Evolutionary conservation across 2,888 invertebrate species (phyloP), one percentile per base, ranked within the genome.

Genomic region (Junonia oenone): DNA sequence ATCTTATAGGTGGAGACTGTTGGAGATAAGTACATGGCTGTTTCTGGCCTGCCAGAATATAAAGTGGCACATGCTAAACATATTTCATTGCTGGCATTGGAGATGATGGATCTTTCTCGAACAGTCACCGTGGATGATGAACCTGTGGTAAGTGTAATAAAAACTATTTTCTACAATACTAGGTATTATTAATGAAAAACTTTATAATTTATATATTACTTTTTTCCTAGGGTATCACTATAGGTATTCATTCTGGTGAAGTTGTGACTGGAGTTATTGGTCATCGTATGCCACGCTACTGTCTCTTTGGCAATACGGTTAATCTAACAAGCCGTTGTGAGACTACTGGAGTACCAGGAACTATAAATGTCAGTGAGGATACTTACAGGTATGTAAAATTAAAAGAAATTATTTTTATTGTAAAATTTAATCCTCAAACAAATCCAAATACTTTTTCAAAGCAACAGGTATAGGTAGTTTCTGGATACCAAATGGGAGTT

Each of bases 21-120:
- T 17, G 98, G 98, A 58, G 98, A 98, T 83, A 98, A 98, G 81
- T 99, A 99, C 80, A 99, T 98, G 98, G 98, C 98, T 0, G 98
- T 98, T 0, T 97, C 98, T 68, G 98, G 98, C 45, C 90, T 98
- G 51, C 98, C 98, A 0, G 98, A 98, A 75, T 95, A 95, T 6
- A 98, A 98, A 76, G 93, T 93, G 55, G 95, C 94, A 35, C 98
- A 99, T 75, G 98, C 98, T 11, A 94, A 95, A 66, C 97, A 97
- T 75, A 98, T 99, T 72, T 97, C 96, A 0, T 92, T 94, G 57
- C 91, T 98, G 31, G 98, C 98, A 6, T 85, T 98, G 19, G 98
- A 98, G 75, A 97, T 98, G 96, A 97, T 98, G 97, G 98, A 98
- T 79, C 92, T 97, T 56, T 95, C 97, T 0, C 94, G 95, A 70